Evolutionary conservation across 2,888 invertebrate species (phyloP).

Genomic region (Apodemia duryi): DNA sequence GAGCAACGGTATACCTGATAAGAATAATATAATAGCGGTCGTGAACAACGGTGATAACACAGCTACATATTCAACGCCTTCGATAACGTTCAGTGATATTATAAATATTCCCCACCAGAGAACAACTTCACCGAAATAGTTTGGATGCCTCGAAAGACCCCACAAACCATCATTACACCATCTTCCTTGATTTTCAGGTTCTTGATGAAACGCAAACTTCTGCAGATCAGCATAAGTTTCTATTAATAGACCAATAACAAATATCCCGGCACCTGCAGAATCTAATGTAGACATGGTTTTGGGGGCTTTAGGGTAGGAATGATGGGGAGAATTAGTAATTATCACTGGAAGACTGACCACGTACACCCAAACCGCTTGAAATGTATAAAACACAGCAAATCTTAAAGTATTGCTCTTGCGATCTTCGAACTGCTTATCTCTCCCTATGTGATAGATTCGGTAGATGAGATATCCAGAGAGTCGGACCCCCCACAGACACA

Average conservation of each 20-base stretch:
- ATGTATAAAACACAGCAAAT: slow-evolving; percentile 96
- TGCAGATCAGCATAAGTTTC: slow-evolving; percentile 96
- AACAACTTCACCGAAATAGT: slow-evolving; percentile 96
- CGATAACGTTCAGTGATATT: slow-evolving; percentile 91
- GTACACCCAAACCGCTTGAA: slow-evolving; percentile 95
- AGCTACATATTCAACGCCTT: slow-evolving; percentile 91
- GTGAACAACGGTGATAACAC: slow-evolving; percentile 93
- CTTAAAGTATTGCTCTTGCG: slow-evolving; percentile 90
- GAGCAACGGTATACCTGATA: slow-evolving; percentile 93
- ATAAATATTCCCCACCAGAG: slow-evolving; percentile 97
- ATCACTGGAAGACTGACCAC: slow-evolving; percentile 95
- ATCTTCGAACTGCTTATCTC: slow-evolving; percentile 95
- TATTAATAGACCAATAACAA: slow-evolving; percentile 89
- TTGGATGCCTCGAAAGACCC: slow-evolving; percentile 94
- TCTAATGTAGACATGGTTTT: slow-evolving; percentile 93
- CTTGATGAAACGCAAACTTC: slow-evolving; percentile 93
- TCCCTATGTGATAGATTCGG: slow-evolving; percentile 92
- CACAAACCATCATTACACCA: slow-evolving; percentile 96
- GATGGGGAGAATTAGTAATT: slow-evolving; percentile 91
- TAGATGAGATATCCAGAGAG: slow-evolving; percentile 94
- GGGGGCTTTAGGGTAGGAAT: slow-evolving; percentile 85
- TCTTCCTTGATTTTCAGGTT: slow-evolving; percentile 92
- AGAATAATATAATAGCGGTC: slow-evolving; percentile 90
- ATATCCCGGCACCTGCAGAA: slow-evolving; percentile 90
- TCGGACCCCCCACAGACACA: slow-evolving; percentile 92